These are phyloP conservation scores for Dichetophora obliterata DNA, from an alignment of 2,888 invertebrate genomes.

Conservation along the genomic window DNA sequence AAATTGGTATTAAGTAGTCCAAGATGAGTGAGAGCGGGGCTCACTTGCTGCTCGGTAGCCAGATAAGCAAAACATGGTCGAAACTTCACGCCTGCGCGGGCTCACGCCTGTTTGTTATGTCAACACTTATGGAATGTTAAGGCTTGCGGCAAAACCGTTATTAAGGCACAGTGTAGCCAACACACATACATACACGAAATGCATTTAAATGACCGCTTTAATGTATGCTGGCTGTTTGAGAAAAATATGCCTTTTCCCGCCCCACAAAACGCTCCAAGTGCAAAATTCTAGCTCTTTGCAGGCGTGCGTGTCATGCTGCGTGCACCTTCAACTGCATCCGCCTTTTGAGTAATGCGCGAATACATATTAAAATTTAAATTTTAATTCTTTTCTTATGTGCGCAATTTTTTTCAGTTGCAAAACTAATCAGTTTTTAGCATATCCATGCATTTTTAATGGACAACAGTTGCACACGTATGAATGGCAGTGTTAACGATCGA, in stretches of 20 bases:
- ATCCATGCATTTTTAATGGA: no score
- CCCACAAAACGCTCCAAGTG: neutral
- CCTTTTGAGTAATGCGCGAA: neutral
- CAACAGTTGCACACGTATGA: no score
- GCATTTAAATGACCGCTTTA: no score
- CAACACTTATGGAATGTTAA: neutral
- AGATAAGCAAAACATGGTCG: neutral
- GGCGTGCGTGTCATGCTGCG: neutral
- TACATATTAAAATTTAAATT: neutral
- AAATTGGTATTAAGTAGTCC: neutral
- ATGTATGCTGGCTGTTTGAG: no score
- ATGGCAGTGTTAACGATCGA: no score
- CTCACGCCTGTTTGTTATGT: slow-evolving; percentile 8
- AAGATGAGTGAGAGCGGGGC: neutral
- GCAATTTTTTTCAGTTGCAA: neutral
- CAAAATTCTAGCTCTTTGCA: neutral
- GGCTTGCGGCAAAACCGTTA: slow-evolving; percentile 16
- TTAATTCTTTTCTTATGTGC: no score
- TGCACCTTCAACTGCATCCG: neutral
- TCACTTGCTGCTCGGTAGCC: neutral
- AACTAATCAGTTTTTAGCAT: neutral
- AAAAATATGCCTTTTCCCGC: no score
- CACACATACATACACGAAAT: no score
- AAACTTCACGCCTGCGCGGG: neutral
- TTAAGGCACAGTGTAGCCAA: neutral